phyloP scores from a whole-genome alignment of 2,888 invertebrate genomes.

The Tetramorium bicarinatum region DNA sequence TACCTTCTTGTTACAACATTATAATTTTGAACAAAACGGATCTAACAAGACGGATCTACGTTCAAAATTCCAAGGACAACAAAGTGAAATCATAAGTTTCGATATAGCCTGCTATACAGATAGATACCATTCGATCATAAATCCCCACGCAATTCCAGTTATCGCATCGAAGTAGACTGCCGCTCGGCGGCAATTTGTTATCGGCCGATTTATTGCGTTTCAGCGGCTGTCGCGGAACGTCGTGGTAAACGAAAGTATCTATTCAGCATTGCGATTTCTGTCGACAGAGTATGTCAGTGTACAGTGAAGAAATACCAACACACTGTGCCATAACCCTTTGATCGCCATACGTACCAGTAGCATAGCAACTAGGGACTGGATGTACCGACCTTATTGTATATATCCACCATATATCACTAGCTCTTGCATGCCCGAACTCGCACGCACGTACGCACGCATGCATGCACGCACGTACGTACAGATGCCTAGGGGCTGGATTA shows the following conservation, averaged over 20 bases:
- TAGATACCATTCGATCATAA: slow-evolving; percentile 31
- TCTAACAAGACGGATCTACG: background rate
- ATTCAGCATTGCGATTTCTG: slow-evolving; percentile 47
- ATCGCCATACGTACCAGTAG: slow-evolving; percentile 58
- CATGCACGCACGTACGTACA: slow-evolving; percentile 36
- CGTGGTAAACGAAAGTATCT: slow-evolving; percentile 42
- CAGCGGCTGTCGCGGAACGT: slow-evolving; percentile 45
- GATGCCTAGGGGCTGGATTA: slow-evolving; percentile 47
- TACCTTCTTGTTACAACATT: background rate
- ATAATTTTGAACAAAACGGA: background rate
- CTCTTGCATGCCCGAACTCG: slow-evolving; percentile 70
- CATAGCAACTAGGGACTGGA: slow-evolving; percentile 61
- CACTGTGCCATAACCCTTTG: slow-evolving; percentile 35
- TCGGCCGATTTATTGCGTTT: slow-evolving; percentile 51
- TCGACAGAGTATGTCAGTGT: slow-evolving; percentile 40
- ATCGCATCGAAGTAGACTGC: slow-evolving; percentile 46
- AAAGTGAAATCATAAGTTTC: background rate
- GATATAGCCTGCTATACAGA: slow-evolving; percentile 1
- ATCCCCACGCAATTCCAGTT: slow-evolving; percentile 37
- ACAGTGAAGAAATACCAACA: slow-evolving; percentile 32
- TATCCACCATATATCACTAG: slow-evolving; percentile 64
- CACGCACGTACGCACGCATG: slow-evolving; percentile 56
- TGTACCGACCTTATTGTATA: slow-evolving; percentile 59
- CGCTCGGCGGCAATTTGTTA: slow-evolving; percentile 53
- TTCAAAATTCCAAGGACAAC: slow-evolving; percentile 3